Evolutionary conservation across 1,140 invertebrate species (phyloP), one percentile per base, ranked within the genome.

Genomic region (Bombyx mori): DNA sequence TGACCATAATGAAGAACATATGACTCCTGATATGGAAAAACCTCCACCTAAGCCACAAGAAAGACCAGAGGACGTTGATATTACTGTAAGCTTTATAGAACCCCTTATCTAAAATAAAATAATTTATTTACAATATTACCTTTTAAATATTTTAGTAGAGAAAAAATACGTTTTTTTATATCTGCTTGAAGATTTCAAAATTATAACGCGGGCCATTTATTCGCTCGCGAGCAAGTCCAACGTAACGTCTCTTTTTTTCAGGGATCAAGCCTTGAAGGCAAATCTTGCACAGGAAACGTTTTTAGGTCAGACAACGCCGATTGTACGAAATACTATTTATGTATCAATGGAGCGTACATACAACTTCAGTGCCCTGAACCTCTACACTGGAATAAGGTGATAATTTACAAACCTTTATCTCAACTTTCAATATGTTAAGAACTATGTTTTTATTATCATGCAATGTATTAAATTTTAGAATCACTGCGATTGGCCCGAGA

Each of bases 281-380:
- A 79, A 9, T 65, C 82, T 0, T 95, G 94, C 68, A 75, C 82
- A 2, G 90, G 90, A 22, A 89, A 87, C 60, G 79, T 90, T 12
- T 95, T 93, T 71, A 79, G 88, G 54, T 73, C 91, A 1, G 91
- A 95, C 71, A 83, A 91, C 5, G 75, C 69, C 0, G 92, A 96
- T 66, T 96, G 95, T 73, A 90, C 89, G 44, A 94, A 95, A 68
- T 97, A 96, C 70, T 94, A 93, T 56, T 80, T 94, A 0, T 97
- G 95, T 72, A 91, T 95, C 45, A 92, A 93, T 68, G 94, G 93
- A 10, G 75, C 89, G 42, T 88, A 93, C 2, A 83, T 91, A 1
- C 90, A 92, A 56, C 90, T 93, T 48, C 78, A 73, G 0, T 97
- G 95, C 75, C 92, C 94, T 0, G 74, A 82, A 22, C 92, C 92